Base-by-base conservation (phyloP, 2,888 invertebrate species). In the Proisotoma minuta region DNA sequence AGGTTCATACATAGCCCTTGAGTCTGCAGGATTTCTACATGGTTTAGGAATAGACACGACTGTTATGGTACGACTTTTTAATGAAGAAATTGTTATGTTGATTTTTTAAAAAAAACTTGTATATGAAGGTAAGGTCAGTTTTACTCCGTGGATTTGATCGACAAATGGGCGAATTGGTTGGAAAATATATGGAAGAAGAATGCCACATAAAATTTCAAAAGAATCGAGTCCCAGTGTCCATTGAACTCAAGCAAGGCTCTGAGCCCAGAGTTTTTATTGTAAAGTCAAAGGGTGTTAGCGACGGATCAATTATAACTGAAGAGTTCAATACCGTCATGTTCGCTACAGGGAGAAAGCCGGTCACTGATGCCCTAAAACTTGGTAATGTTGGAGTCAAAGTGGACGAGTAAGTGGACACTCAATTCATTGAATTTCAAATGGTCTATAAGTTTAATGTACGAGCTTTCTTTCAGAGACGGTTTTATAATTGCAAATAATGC, bases 11-110 rank as follows among this genome's bases (percentile, higher is more conserved):
- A 94, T 95, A 75, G 92, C 94, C 58, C 80, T 96, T 62, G 95
- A 96, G 79, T 93, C 93, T 80, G 95, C 94, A 60, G 95, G 95
- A 0, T 95, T 96, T 78, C 81, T 96, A 40, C 87, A 87, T 75
- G 91, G 90, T 3, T 80, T 95, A 57, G 94, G 95, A 8, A 89
- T 84, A 77, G 87, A 91, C 63, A 84, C 90, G 1, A 90, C 92
- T 1, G 85, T 95, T 48, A 87, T 95, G 86, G 87, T 69, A 59
- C 12, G 28, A n/a, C n/a, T n/a, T n/a, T n/a, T n/a, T n/a, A n/a
- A n/a, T n/a, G n/a, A n/a, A n/a, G n/a, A n/a, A n/a, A n/a, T n/a
- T n/a, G n/a, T n/a, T n/a, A n/a, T n/a, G n/a, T n/a, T n/a, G n/a
- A n/a, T n/a, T n/a, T n/a, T n/a, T n/a, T n/a, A n/a, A n/a, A 34